A percentile compares a stretch with the other conserved stretches of the same genome.
Evolutionary conservation across 2,888 invertebrate species (phyloP).

Genomic region (Pinctada fucata): DNA sequence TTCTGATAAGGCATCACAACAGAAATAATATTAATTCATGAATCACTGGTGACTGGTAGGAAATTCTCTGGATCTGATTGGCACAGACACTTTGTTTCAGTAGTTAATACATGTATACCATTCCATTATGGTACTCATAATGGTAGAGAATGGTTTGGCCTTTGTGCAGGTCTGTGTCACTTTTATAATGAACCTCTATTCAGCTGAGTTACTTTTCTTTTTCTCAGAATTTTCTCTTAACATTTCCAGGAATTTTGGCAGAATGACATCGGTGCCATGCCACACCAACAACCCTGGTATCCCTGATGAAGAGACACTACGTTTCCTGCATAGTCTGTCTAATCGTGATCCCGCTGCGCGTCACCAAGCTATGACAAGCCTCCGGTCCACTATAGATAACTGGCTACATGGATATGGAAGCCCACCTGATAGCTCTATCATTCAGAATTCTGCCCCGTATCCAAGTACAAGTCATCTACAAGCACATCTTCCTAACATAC

Average conservation of each 20-base stretch:
- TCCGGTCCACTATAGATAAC: conserved; percentile 50
- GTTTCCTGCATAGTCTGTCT: conserved; percentile 56
- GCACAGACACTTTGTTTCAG: no score
- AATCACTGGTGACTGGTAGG: no score
- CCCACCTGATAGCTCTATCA: conserved; percentile 49
- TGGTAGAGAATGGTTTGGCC: no score
- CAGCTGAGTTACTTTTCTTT: no score
- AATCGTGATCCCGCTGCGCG: conserved; percentile 52
- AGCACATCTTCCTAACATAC: conserved; percentile 80
- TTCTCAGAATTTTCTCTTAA: no score
- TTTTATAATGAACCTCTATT: no score
- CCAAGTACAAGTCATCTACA: conserved; percentile 78
- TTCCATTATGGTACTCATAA: no score
- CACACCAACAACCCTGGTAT: conserved; percentile 10
- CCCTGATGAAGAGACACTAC: conserved; percentile 56
- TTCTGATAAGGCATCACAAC: no score
- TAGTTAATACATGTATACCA: no score
- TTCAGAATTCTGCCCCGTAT: conserved; percentile 39
- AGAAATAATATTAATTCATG: no score
- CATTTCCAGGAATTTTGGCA: background rate
- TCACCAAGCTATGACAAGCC: conserved; percentile 53
- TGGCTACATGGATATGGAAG: conserved; percentile 62
- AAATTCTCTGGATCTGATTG: no score
- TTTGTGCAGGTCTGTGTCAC: no score
- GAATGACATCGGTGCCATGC: background rate